phyloP scores from a whole-genome alignment of 2,888 invertebrate species.

The Platypus cylindrus region DNA sequence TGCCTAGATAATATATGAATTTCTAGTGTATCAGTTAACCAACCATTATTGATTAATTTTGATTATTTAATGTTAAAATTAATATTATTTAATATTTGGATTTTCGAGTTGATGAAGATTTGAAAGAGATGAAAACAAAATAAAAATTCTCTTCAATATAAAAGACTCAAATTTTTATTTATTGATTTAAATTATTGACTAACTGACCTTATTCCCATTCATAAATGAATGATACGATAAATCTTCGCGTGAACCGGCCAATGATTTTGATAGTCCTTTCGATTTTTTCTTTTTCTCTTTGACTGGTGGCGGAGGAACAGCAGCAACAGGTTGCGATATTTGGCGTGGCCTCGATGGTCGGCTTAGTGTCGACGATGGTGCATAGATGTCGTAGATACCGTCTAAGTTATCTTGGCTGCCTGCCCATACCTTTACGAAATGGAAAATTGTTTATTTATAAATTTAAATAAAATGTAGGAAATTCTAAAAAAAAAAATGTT shows the following conservation, averaged over 20 bases:
- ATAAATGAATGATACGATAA: conserved; percentile 42
- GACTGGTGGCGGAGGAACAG: conserved; percentile 65
- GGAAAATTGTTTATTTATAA: conserved; percentile 22
- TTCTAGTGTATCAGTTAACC: not conserved
- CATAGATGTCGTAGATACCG: conserved; percentile 56
- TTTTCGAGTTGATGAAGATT: not conserved
- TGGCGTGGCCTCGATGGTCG: conserved; percentile 68
- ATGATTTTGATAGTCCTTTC: conserved; percentile 30
- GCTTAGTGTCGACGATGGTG: conserved; percentile 44
- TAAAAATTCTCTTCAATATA: too few relatives aligned
- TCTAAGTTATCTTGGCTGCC: conserved; percentile 65
- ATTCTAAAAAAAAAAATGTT: too few relatives aligned
- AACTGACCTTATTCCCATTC: conserved; percentile 34
- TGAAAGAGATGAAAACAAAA: too few relatives aligned
- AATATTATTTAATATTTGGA: not conserved
- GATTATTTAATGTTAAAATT: not conserved
- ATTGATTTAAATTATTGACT: too few relatives aligned
- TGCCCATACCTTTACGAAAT: conserved; percentile 51
- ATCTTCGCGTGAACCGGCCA: conserved; percentile 37
- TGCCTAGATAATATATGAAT: conserved; percentile 18
- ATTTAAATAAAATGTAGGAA: too few relatives aligned
- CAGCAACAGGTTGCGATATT: conserved; percentile 64
- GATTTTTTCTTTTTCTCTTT: conserved; percentile 43
- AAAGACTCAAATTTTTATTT: too few relatives aligned
- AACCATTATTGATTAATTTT: not conserved